phyloP scores from a whole-genome alignment of 2,888 invertebrate species.

The Limnephilus rhombicus region DNA sequence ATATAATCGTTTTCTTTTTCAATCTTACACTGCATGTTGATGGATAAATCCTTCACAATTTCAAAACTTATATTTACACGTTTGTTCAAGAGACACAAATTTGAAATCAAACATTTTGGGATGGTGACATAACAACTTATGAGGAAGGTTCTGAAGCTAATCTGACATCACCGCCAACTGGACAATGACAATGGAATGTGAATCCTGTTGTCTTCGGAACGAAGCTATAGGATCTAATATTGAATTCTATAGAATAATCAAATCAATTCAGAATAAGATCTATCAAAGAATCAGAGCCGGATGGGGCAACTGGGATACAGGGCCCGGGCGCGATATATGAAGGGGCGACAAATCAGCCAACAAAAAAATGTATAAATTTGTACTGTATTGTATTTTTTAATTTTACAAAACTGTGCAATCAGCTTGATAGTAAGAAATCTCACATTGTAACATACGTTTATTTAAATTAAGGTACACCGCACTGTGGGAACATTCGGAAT shows the following conservation, averaged over 20 bases:
- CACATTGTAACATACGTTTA: too few species aligned
- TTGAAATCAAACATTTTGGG: background rate
- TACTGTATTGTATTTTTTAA: too few species aligned
- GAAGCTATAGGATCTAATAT: background rate
- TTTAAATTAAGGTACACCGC: too few species aligned
- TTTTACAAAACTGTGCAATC: too few species aligned
- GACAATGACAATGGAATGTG: background rate
- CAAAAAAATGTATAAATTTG: background rate
- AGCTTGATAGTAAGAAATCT: too few species aligned
- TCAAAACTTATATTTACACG: background rate
- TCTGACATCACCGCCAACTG: conserved; percentile 1
- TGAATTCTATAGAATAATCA: background rate
- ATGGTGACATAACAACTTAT: background rate
- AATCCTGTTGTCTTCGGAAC: background rate
- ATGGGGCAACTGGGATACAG: background rate
- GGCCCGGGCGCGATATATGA: background rate
- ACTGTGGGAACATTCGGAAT: too few species aligned
- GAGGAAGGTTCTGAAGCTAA: background rate
- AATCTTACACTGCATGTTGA: background rate
- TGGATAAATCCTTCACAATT: background rate
- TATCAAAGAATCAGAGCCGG: background rate
- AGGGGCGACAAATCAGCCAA: background rate
- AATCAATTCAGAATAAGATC: background rate
- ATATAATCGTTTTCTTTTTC: background rate
- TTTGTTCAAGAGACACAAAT: background rate